Evolutionary conservation across 53 echinoderm and acorn worm species (phyloP), one percentile per base, ranked within the genome.

Genomic region (Crossaster papposus): DNA sequence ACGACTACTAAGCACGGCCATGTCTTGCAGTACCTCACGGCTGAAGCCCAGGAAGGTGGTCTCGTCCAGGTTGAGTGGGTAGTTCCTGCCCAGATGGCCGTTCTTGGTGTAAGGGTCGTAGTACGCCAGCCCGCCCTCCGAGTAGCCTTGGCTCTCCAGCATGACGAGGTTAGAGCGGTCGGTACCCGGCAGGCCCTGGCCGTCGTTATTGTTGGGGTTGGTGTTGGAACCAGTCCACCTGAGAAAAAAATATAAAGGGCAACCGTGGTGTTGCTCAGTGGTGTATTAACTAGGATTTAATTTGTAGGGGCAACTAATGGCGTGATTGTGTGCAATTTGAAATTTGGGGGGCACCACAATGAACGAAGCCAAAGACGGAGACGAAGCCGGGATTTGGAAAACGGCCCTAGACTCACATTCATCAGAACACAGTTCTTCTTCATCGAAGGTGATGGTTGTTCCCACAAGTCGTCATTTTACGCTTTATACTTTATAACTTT

Each of bases 191-290:
- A 96, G 89, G 30, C 97, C 97, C 83, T 97, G 97, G 37, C 97
- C 97, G 31, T 97, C 97, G 65, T 97, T 97, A 85, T 97, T 97
- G 79, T 94, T 95, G 52, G 95, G 94, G 90, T 95, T 95, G 50
- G 95, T 96, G 92, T 95, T 97, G 30, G 97, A 97, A 12, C 97
- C 97, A 34, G 97, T 95, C 95, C 95, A 97, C 64, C 97, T 97
- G 78, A 1, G 72, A 83, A 34, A 63, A n/a, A 63, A 34, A 51
- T n/a, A 73, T 22, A 51, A 55, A 62, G 28, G 10, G 44, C 44
- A 54, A 80, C 28, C 14, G 53, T 44, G 18, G 53, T 28, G 53
- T n/a, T n/a, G n/a, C n/a, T n/a, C n/a, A n/a, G n/a, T n/a, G n/a
- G n/a, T n/a, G n/a, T n/a, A n/a, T n/a, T n/a, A n/a, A n/a, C n/a